phyloP scores from a whole-genome alignment of 1,140 invertebrate genomes.

The Scaptomyza hsui region DNA sequence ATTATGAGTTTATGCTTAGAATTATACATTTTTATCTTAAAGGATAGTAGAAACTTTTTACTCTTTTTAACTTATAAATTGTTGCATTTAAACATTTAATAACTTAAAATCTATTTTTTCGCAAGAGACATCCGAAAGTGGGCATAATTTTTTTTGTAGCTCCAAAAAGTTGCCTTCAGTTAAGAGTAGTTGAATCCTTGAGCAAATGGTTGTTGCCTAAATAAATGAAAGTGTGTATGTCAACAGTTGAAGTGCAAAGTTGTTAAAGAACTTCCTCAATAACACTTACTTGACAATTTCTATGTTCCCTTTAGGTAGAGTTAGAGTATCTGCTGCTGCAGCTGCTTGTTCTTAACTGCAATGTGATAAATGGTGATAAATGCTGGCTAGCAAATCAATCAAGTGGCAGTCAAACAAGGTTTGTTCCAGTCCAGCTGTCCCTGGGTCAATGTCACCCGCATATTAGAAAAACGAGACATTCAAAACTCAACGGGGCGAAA shows the following conservation, averaged over 20 bases:
- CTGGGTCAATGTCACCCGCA: slow-evolving; percentile 51
- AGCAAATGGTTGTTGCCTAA: slow-evolving; percentile 21
- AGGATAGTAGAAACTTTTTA: no score
- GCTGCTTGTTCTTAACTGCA: slow-evolving; percentile 14
- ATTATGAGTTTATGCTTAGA: no score
- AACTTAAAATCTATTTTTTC: neutral
- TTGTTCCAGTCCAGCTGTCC: slow-evolving; percentile 12
- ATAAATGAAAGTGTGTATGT: slow-evolving; percentile 26
- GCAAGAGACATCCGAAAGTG: no score
- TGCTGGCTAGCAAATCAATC: slow-evolving; percentile 59
- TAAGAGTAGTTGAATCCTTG: neutral
- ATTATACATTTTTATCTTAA: no score
- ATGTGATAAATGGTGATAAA: slow-evolving; percentile 1
- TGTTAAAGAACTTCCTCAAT: slow-evolving; percentile 9
- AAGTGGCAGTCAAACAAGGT: slow-evolving; percentile 15
- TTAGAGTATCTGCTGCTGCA: slow-evolving; percentile 19
- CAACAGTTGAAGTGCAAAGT: slow-evolving; percentile 6
- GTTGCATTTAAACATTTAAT: neutral
- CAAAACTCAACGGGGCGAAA: slow-evolving; percentile 7
- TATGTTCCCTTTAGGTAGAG: neutral
- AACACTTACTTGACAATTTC: slow-evolving; percentile 34
- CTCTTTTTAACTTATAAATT: no score
- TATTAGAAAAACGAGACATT: slow-evolving; percentile 7
- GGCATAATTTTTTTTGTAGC: neutral
- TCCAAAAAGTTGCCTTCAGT: neutral